Percentiles rank a stretch among this genome's conserved stretches.
phyloP scores from a whole-genome alignment of 1,140 invertebrate species.

The Eupristina koningsbergeri region DNA sequence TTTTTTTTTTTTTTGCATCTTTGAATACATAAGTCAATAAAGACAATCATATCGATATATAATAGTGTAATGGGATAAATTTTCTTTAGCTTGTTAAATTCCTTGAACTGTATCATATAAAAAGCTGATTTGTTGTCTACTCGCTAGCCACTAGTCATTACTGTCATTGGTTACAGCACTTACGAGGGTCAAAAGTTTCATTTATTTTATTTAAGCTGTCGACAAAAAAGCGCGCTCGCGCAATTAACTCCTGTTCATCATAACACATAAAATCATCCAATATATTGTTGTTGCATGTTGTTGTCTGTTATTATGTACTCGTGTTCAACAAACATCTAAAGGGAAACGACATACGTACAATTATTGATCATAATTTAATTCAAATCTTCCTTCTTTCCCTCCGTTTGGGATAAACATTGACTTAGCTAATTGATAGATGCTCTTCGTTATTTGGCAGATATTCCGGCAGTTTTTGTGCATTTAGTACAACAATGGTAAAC shows the following conservation, averaged over 20 bases:
- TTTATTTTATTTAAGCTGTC: background rate
- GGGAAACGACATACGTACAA: constrained; percentile 28
- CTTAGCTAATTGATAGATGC: background rate
- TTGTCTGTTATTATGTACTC: background rate
- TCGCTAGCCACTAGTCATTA: background rate
- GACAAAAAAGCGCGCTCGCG: background rate
- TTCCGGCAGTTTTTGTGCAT: background rate
- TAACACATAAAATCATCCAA: constrained; percentile 10
- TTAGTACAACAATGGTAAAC: too few species aligned
- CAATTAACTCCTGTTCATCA: background rate
- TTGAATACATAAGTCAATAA: background rate
- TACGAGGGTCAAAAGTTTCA: background rate
- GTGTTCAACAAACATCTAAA: background rate
- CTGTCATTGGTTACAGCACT: background rate
- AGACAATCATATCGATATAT: constrained; percentile 2
- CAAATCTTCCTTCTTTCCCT: background rate
- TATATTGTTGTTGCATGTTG: constrained; percentile 15
- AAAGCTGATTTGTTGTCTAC: background rate
- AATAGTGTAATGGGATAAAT: background rate
- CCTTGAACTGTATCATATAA: background rate
- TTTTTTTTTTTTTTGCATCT: too few species aligned
- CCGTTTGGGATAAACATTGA: background rate
- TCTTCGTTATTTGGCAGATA: background rate
- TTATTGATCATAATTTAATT: background rate
- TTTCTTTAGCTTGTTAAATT: background rate